A percentile compares a stretch with the other conserved stretches of the same genome.
Evolutionary conservation across 2,797 vertebrate species (phyloP).

Genomic region (Gambelia wislizenii): DNA sequence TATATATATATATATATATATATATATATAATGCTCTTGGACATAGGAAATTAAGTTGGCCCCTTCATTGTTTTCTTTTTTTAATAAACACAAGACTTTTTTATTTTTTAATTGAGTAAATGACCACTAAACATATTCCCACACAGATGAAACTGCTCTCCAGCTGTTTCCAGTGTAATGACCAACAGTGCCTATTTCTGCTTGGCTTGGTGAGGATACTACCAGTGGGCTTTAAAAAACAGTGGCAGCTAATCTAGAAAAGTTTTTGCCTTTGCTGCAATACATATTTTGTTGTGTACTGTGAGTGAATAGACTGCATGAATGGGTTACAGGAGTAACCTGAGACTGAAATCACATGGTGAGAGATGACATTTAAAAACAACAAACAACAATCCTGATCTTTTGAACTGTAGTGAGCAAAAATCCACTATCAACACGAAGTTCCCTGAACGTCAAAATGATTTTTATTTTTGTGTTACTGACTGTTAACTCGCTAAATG

Average conservation of each 20-base stretch:
- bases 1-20: too few species aligned
- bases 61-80: constrained; percentile 65
- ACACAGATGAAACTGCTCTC: constrained; percentile 75
- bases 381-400: constrained; percentile 50
- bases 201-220: constrained; percentile 70
- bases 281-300: constrained; percentile 63
- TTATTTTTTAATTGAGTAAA: constrained; percentile 77
- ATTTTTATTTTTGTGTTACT: neutral
- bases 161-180: constrained; percentile 75
- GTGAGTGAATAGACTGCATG: constrained; percentile 52
- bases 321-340: constrained; percentile 55
- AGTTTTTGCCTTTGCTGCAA: constrained; percentile 52
- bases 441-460: constrained; percentile 9
- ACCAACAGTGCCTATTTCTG: constrained; percentile 81
- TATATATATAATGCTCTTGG: constrained; percentile 55
- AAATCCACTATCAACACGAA: constrained; percentile 58
- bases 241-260: constrained; percentile 67
- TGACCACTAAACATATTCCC: constrained; percentile 70
- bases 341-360: constrained; percentile 57
- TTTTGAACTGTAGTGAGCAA: constrained; percentile 64
- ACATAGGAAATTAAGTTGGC: constrained; percentile 56
- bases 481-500: constrained; percentile 21
- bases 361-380: constrained; percentile 54
- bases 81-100: constrained; percentile 69
- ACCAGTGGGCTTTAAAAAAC: constrained; percentile 72